A percentile compares a stretch with the other conserved stretches of the same genome.
Conservation (phyloP, 2,113 vertebrate genomes). For the Scortum barcoo region DNA sequence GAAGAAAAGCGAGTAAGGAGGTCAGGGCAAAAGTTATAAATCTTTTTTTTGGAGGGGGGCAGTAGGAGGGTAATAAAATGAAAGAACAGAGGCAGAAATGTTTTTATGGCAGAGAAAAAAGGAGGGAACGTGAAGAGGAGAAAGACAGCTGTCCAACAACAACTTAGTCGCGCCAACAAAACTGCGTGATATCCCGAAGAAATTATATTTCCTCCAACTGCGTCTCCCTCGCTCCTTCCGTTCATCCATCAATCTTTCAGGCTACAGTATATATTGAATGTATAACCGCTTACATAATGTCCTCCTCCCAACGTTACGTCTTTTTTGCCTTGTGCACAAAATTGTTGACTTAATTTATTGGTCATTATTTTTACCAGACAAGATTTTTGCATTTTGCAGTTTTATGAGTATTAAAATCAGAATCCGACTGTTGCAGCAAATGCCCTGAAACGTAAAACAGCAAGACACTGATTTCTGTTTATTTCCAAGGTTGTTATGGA, state of each 20-base stretch:
- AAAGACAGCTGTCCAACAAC: constrained; percentile 78
- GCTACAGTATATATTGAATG: constrained; percentile 17
- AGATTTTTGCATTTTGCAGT: neutral
- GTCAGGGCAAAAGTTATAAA: constrained; percentile 55
- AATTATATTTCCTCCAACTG: constrained; percentile 60
- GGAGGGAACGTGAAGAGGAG: constrained; percentile 49
- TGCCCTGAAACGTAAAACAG: constrained; percentile 17
- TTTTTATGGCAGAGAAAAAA: constrained; percentile 51
- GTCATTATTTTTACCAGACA: constrained; percentile 13
- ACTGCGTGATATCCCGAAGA: constrained; percentile 51
- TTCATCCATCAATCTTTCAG: constrained; percentile 66
- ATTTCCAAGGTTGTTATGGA: constrained; percentile 41
- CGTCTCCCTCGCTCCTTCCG: constrained; percentile 39
- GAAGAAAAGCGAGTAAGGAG: constrained; percentile 27
- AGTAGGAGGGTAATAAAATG: constrained; percentile 66
- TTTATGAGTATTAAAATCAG: constrained; percentile 39
- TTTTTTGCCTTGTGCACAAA: neutral
- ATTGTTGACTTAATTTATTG: constrained; percentile 38
- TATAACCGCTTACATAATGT: constrained; percentile 8
- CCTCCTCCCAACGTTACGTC: neutral
- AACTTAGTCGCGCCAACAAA: constrained; percentile 66
- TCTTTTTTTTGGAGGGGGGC: constrained; percentile 22
- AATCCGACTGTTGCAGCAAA: constrained; percentile 27
- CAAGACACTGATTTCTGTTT: constrained; percentile 12
- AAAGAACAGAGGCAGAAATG: constrained; percentile 69